These are phyloP conservation scores for Colaptes auratus DNA, from an alignment of 2,113 vertebrate genomes.

Conservation along the genomic window DNA sequence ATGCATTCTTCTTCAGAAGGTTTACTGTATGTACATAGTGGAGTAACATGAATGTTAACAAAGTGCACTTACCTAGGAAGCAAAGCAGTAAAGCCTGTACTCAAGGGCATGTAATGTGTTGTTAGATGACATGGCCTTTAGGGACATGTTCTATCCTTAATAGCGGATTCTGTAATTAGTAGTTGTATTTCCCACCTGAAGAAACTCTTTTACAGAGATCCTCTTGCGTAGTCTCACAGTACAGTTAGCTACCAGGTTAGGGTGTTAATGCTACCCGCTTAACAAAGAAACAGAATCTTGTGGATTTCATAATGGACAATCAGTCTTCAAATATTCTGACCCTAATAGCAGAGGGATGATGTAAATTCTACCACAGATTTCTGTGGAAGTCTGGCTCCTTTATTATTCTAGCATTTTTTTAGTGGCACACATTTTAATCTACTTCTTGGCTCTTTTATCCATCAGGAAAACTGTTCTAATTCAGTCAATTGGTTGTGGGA, in stretches of 20 bases:
- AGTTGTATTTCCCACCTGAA: background rate
- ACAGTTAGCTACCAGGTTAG: background rate
- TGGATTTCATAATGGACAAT: slow-evolving; percentile 19
- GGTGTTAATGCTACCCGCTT: background rate
- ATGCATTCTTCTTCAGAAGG: background rate
- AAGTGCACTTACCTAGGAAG: background rate
- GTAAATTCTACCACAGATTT: background rate
- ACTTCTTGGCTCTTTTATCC: background rate
- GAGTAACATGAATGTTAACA: background rate
- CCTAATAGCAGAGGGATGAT: background rate
- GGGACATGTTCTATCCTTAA: background rate
- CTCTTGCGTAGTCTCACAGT: background rate
- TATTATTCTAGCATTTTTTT: background rate
- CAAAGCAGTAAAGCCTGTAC: background rate
- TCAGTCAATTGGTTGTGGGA: background rate
- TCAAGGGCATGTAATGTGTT: background rate
- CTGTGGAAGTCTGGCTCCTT: background rate
- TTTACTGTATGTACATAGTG: background rate
- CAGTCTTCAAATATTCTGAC: background rate
- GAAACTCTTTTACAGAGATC: background rate
- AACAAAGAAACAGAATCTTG: background rate
- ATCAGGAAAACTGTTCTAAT: background rate
- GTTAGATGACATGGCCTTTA: background rate
- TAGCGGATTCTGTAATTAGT: background rate
- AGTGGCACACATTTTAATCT: slow-evolving; percentile 22